phyloP scores from a whole-genome alignment of 2,113 vertebrate genomes.

The Cyphomyrus plagiostoma region DNA sequence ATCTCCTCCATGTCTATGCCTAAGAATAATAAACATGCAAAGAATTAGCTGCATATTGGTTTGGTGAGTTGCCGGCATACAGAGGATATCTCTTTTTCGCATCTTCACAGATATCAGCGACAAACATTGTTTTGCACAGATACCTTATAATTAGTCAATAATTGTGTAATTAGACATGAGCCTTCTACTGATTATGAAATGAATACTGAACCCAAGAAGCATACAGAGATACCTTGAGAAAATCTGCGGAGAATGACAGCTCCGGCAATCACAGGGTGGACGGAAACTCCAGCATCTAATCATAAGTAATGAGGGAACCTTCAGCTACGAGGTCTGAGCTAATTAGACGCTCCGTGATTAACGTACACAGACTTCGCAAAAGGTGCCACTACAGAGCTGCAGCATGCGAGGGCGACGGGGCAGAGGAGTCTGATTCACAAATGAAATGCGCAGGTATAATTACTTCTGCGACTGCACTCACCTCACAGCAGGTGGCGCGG shows the following conservation, averaged over 20 bases:
- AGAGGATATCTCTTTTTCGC: background rate
- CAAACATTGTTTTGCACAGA: conserved; percentile 10
- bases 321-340: background rate
- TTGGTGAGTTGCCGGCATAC: background rate
- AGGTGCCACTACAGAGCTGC: background rate
- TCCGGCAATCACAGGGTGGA: background rate
- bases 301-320: background rate
- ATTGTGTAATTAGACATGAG: background rate
- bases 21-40: background rate
- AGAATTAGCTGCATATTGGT: background rate
- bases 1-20: background rate
- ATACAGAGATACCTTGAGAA: background rate
- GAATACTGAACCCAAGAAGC: background rate
- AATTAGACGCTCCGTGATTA: background rate
- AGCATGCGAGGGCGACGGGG: background rate
- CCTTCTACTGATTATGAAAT: conserved; percentile 4
- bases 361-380: background rate
- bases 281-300: background rate
- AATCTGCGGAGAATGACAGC: background rate
- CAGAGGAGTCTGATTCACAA: background rate
- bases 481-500: background rate
- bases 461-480: background rate
- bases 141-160: conserved; percentile 5
- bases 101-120: background rate
- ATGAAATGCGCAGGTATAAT: background rate